Evolutionary conservation across 2,888 invertebrate genomes (phyloP), one percentile per base, ranked within the genome.

Genomic region (Smittia sp.): DNA sequence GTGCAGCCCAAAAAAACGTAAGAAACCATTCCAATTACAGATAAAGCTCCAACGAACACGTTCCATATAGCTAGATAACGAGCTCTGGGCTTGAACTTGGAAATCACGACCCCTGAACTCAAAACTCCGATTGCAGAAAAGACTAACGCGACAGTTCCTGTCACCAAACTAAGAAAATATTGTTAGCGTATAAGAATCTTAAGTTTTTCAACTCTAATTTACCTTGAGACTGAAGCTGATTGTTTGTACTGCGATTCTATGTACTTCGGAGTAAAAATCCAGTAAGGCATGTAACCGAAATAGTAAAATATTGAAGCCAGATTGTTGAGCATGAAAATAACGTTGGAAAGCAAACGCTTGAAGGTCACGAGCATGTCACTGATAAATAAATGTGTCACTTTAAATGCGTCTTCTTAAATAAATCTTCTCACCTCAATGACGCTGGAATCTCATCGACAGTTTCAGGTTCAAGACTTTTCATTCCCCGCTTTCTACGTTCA

Each of bases 181-280:
- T 39, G 7, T 39, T 13, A 39, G 13, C 39, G 13, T 39, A 9
- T 39, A 13, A 6, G n/a, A n/a, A n/a, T n/a, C n/a, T n/a, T 39
- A 9, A 39, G 7, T 39, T 13, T 39, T 39, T 39, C 39, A 39
- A 13, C 13, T 7, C 7, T 39, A 39, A 39, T 77, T 77, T 76
- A 82, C 79, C 81, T 82, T 0, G 92, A 90, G 7, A 86, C 86
- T 0, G 90, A 89, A 0, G 93, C 90, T 4, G 91, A 89, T 77
- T 90, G 89, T 74, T 88, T 85, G 80, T 91, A 93, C 80, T 92
- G 91, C 0, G 90, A 90, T 81, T 93, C 92, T 75, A 93, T 90
- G 78, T 92, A 92, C 79, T 93, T 93, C 0, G 93, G 91, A 80
- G 92, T 86, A 78, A 91, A 93, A 65, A 91, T 90, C 87, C 90